These are phyloP conservation scores for Isotomurus palustris DNA, from an alignment of 2,888 invertebrate genomes.

Conservation along the genomic window DNA sequence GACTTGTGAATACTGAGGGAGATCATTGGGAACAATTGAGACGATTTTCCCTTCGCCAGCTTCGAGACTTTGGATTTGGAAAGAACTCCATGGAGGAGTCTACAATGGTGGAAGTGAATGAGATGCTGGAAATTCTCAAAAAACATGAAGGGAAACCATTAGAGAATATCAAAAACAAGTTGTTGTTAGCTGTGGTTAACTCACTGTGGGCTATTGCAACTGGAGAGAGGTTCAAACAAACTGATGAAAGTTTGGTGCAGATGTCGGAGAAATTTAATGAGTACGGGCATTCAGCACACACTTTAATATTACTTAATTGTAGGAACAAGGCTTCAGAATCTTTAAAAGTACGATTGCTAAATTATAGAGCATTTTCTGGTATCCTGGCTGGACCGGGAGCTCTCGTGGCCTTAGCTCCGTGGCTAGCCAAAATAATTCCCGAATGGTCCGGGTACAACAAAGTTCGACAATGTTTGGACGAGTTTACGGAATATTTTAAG, in stretches of 20 bases:
- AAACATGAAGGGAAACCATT: neutral
- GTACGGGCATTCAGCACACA: neutral
- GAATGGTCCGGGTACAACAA: neutral
- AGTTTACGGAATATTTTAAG: neutral
- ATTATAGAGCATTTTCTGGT: neutral
- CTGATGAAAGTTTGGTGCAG: conserved; percentile 2
- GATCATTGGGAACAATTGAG: too few species aligned
- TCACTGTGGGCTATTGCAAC: conserved; percentile 12
- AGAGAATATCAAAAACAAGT: neutral
- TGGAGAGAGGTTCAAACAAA: conserved; percentile 1
- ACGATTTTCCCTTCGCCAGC: too few species aligned
- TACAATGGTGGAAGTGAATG: conserved; percentile 13
- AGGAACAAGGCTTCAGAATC: neutral
- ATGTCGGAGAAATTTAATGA: neutral
- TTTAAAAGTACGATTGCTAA: neutral
- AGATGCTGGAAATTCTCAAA: conserved; percentile 1
- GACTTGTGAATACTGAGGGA: too few species aligned
- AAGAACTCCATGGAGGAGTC: conserved; percentile 12
- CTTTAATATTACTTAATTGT: neutral
- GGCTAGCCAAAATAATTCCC: neutral
- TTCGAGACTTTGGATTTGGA: too few species aligned
- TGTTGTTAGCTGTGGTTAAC: conserved; percentile 12
- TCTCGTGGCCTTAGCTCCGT: neutral
- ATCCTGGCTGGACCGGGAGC: neutral
- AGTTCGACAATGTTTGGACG: neutral